A percentile compares a stretch with the other conserved stretches of the same genome.
phyloP scores from a whole-genome alignment of 2,797 vertebrate species.

The Siniperca obscura region DNA sequence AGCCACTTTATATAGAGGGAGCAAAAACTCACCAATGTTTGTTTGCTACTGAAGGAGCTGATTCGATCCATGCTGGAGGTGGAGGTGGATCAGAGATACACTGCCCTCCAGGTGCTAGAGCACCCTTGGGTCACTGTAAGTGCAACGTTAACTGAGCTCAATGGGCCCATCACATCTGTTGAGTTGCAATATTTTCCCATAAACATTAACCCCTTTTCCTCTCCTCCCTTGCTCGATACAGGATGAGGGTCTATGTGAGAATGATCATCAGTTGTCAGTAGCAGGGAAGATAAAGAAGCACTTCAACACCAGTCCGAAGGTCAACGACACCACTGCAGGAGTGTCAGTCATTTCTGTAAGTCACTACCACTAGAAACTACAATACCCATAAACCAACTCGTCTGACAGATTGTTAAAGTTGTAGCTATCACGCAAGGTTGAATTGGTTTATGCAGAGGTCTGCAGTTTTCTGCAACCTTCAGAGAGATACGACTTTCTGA shows the following conservation, averaged over 20 bases:
- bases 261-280: conserved; percentile 95
- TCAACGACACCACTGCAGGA: conserved; percentile 92
- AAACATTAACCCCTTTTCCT: background rate
- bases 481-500: conserved; percentile 12
- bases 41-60: conserved; percentile 86
- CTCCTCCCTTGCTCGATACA: conserved; percentile 63
- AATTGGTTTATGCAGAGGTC: background rate
- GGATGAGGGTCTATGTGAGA: conserved; percentile 96
- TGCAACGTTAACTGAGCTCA: conserved; percentile 9
- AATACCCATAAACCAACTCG: background rate
- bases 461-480: background rate
- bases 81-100: conserved; percentile 94
- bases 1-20: background rate
- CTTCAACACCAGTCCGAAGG: conserved; percentile 94
- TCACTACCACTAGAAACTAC: conserved; percentile 22
- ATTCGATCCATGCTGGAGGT: conserved; percentile 98
- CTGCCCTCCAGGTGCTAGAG: conserved; percentile 94
- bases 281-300: conserved; percentile 99
- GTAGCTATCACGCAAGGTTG: background rate
- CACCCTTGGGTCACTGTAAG: conserved; percentile 98
- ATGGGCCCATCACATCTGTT: background rate
- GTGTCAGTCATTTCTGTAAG: conserved; percentile 98
- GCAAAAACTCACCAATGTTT: background rate
- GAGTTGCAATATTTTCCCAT: background rate
- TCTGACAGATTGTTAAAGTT: background rate